phyloP scores from a whole-genome alignment of 2,888 invertebrate genomes.

The Lochmaea capreae region DNA sequence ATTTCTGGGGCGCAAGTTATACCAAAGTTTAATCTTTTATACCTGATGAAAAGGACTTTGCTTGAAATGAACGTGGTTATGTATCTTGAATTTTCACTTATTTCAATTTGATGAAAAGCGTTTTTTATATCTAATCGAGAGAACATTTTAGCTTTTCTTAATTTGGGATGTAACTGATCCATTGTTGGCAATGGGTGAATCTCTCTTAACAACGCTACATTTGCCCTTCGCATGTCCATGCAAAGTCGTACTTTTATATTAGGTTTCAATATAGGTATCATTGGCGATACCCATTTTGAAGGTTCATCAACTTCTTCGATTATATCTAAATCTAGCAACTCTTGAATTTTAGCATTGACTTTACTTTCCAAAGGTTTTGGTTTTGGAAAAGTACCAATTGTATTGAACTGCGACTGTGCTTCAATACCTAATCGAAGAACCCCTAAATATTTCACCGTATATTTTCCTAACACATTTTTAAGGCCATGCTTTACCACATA shows the following conservation, averaged over 20 bases:
- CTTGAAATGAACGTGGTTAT: conserved; percentile 28
- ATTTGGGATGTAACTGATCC: conserved; percentile 47
- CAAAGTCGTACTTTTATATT: conserved; percentile 54
- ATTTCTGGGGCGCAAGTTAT: no score
- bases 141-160: conserved; percentile 48
- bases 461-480: conserved; percentile 45
- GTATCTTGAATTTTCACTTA: conserved; percentile 1
- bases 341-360: conserved; percentile 44
- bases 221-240: conserved; percentile 58
- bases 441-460: conserved; percentile 40
- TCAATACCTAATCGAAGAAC: conserved; percentile 10
- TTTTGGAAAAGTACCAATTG: no score
- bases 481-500: conserved; percentile 43
- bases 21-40: conserved; percentile 10
- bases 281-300: conserved; percentile 57
- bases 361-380: conserved; percentile 23
- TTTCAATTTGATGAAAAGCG: conserved; percentile 16
- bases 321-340: conserved; percentile 52
- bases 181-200: conserved; percentile 50
- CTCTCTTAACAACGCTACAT: conserved; percentile 53
- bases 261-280: conserved; percentile 53
- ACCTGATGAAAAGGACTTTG: conserved; percentile 21
- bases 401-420: no score
- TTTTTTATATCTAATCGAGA: conserved; percentile 27
- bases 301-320: conserved; percentile 56